phyloP scores from a whole-genome alignment of 2,797 vertebrate genomes.

The Carcharodon carcharias region DNA sequence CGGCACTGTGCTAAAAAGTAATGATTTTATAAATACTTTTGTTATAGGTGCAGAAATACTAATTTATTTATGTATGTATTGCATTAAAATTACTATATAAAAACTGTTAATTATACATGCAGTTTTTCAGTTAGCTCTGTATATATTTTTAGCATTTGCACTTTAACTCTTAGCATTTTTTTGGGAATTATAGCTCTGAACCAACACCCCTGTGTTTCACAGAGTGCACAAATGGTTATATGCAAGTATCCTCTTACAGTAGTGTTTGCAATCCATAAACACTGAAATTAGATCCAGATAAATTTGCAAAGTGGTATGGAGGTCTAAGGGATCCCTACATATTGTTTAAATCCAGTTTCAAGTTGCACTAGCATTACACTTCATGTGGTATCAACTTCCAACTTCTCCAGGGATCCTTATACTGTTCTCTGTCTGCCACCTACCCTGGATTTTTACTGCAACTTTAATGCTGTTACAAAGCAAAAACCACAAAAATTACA shows the following conservation, averaged over 20 bases:
- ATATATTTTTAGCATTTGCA: background rate
- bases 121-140: background rate
- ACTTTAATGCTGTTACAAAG: background rate
- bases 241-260: background rate
- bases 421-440: background rate
- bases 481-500: background rate
- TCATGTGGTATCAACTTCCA: too few species aligned
- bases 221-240: background rate
- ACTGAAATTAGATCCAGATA: background rate
- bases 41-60: background rate
- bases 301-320: background rate
- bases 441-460: background rate
- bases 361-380: background rate
- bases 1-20: background rate
- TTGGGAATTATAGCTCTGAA: background rate
- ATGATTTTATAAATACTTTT: constrained; percentile 21
- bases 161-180: background rate
- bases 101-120: background rate
- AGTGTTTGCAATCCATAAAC: background rate
- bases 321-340: background rate
- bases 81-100: background rate
- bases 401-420: background rate
- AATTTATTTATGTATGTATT: background rate
- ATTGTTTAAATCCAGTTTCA: background rate
- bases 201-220: background rate